These are phyloP conservation scores for Gymnodraco acuticeps DNA, from an alignment of 2,797 vertebrate species.

Conservation along the genomic window DNA sequence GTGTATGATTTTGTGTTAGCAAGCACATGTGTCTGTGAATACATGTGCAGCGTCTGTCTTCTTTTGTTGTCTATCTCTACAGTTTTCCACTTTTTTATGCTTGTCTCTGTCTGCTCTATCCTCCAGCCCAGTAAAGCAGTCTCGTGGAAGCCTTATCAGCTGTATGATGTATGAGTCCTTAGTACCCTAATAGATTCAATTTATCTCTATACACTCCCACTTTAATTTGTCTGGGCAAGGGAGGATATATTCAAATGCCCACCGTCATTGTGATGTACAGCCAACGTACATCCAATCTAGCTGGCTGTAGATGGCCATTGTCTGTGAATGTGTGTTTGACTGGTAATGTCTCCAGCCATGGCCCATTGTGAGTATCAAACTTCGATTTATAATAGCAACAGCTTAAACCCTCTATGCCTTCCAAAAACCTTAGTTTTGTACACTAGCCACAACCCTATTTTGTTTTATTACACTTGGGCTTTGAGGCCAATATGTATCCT, in stretches of 20 bases:
- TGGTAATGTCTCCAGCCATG: slow-evolving; percentile 54
- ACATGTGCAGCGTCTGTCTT: slow-evolving; percentile 36
- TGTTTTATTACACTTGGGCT: slow-evolving; percentile 25
- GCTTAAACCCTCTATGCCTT: slow-evolving; percentile 1
- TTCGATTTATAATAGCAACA: slow-evolving; percentile 16
- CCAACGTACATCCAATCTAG: slow-evolving; percentile 32
- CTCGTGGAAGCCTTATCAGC: slow-evolving; percentile 79
- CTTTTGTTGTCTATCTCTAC: slow-evolving; percentile 50
- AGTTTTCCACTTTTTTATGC: slow-evolving; percentile 40
- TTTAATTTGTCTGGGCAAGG: slow-evolving; percentile 79
- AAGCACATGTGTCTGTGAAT: slow-evolving; percentile 39
- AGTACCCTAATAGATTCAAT: slow-evolving; percentile 83
- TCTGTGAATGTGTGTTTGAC: slow-evolving; percentile 13
- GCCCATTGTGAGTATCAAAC: slow-evolving; percentile 24
- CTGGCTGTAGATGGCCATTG: slow-evolving; percentile 11
- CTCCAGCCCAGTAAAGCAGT: slow-evolving; percentile 66
- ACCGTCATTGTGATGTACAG: slow-evolving; percentile 80
- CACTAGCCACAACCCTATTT: slow-evolving; percentile 10
- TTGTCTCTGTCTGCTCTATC: slow-evolving; percentile 50
- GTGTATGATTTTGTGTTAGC: slow-evolving; percentile 33
- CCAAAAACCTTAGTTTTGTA: slow-evolving; percentile 8
- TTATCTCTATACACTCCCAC: slow-evolving; percentile 82
- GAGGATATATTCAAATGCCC: slow-evolving; percentile 82
- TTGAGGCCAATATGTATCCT: slow-evolving; percentile 10
- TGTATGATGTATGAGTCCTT: slow-evolving; percentile 82